Base-by-base conservation (phyloP, 2,797 vertebrate genomes). In the Serranus cabrilla region DNA sequence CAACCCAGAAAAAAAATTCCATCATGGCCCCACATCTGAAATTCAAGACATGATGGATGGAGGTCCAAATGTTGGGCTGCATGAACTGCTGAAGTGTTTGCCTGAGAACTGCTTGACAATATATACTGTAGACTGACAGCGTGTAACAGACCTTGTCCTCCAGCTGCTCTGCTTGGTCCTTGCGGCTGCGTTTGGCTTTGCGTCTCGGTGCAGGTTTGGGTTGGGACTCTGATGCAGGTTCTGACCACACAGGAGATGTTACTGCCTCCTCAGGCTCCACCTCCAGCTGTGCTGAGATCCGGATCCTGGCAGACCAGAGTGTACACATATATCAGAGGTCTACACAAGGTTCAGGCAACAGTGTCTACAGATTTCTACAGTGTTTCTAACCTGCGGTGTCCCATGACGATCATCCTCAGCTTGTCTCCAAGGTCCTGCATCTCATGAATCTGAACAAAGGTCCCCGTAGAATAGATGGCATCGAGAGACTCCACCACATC, bases 371-470 rank as follows among this genome's bases (percentile, higher is more conserved):
- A 34, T 7, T 2, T 50, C 55, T 17, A 54, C 12, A 23, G 17
- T 5, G 16, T 40, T n/a, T 59, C 74, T 76, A 76, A 98, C 98
- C 98, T 96, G 64, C 98, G 95, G 78, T 99, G 98, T 11, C 98
- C 98, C 96, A 99, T 99, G 75, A 99, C 97, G 0, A 99, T 99
- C 98, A 99, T 99, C 8, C 98, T 96, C 59, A 99, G 85, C 86
- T 97, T 98, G 93, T 99, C 98, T 2, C 98, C 98, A 1, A 99
- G 95, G 91, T 99, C 98, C 92, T 99, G 98, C 98, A 99, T 98
- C 87, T 99, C 98, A 7, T 99, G 98, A 58, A 99, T 99, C 94
- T 99, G 98, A 23, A 99, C 97, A 34, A 99, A 99, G 0, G 98
- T 99, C 42, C 98, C 98, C 0, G 96, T 98, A 74, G 94, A 92